Base-by-base conservation (phyloP, 2,113 vertebrate genomes). In the Cottus gobio region DNA sequence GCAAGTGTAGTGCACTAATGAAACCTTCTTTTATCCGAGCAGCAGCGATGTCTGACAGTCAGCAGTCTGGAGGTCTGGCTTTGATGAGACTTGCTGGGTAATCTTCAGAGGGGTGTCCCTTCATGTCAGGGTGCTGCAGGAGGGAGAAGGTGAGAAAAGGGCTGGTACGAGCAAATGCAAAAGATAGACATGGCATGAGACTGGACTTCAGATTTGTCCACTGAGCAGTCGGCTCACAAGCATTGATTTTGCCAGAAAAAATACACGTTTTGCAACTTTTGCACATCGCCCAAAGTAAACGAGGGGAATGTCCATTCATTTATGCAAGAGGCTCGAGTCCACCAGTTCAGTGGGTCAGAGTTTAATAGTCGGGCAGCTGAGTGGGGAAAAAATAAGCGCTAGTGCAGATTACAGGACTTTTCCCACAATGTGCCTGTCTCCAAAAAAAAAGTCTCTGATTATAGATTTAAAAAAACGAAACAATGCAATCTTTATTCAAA, bases 1-100 rank as follows among this genome's bases (percentile, higher is more conserved):
- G 64, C 31, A 36, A 39, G 8, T 30, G 24, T 26, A 28, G 34
- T 34, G 22, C 34, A 7, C 54, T 76, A 52, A 71, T 76, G 72
- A 67, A 67, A 56, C 15, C 46, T 26, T 57, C 77, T 78, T 42
- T 65, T 82, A 28, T 54, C 20, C 15, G 10, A 64, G 56, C 2
- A 18, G 60, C 37, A 12, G 34, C 34, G 24, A 34, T 46, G 44
- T 75, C 58, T 58, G 64, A 57, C 54, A 46, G 70, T 81, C 64
- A 70, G 71, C 56, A 54, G 71, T 64, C 70, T 71, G 68, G 37
- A 48, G 57, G 66, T 58, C 61, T 67, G 64, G 15, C 69, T 80
- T 44, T 80, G 80, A 83, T 77, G 64, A 83, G 76, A 72, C 72
- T 60, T 57, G 73, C 73, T 74, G 60, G 77, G 65, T 67, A 78